Base-by-base conservation (phyloP, 2,113 vertebrate species). In the Arvicanthis niloticus region DNA sequence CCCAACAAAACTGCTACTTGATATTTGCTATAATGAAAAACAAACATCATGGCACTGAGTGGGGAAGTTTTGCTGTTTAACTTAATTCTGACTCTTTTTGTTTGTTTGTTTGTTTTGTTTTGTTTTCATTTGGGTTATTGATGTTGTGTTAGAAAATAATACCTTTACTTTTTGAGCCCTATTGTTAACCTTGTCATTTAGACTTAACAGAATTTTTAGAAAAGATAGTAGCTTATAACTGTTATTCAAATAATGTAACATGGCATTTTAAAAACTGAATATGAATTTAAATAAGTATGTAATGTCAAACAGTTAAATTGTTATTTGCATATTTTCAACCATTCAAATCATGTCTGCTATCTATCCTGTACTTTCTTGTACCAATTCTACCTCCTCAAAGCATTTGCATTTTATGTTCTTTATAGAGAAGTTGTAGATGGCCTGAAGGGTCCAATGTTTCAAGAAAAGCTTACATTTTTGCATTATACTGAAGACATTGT, bases 311-410 rank as follows among this genome's bases (percentile, higher is more conserved):
- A 56, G 2, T 11, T 67, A 17, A 80, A 15, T 78, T 94, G 37
- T 2, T 56, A 1, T 67, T 78, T 72, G 3, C 19, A 58, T 48
- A 51, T 67, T 45, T 92, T 56, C 3, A 87, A 37, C 48, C 12
- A 84, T 40, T 60, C 12, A 51, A 24, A 48, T 51, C 42, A 77
- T 84, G 3, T 80, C 12, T 53, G 7, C 26, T 56, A 11, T 58
- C 11, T 80, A 21, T 2, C 0, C 2, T 67, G 1, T n/a, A 37
- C 3, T n/a, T 62, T 65, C 0, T 56, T 22, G 0, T 40, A 72
- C 3, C 4, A 65, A 45, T 1, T 4, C 6, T 6, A 26, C 16
- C 21, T 60, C 16, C 3, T 73, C 53, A 12, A 10, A 68, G 2
- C 53, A 42, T 90, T 75, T 70, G 10, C 2, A 13, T 92, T 92